Evolutionary conservation across 2,113 vertebrate genomes (phyloP).

Genomic region (Carassius gibelio): DNA sequence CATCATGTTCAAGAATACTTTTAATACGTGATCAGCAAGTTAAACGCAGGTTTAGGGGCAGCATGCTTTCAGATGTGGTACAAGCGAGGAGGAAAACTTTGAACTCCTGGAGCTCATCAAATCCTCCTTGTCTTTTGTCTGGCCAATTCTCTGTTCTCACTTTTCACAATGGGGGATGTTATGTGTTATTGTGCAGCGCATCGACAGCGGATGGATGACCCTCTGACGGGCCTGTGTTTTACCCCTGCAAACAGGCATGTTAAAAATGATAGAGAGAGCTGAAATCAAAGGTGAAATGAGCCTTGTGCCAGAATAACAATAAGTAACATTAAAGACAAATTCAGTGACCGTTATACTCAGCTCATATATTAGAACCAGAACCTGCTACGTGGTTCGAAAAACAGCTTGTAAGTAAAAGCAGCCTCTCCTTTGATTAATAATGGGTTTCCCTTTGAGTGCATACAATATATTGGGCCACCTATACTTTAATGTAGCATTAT

Average conservation of each 20-base stretch:
- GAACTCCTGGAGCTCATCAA: slow-evolving; percentile 69
- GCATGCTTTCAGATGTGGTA: slow-evolving; percentile 66
- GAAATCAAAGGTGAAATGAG: slow-evolving; percentile 68
- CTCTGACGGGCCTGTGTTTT: slow-evolving; percentile 67
- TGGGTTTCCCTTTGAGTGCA: slow-evolving; percentile 64
- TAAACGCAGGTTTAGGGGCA: slow-evolving; percentile 60
- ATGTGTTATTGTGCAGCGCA: slow-evolving; percentile 74
- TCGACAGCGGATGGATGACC: slow-evolving; percentile 72
- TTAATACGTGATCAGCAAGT: slow-evolving; percentile 45
- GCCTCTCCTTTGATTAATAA: slow-evolving; percentile 63
- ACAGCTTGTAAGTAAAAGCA: slow-evolving; percentile 59
- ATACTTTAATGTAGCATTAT: slow-evolving; percentile 71
- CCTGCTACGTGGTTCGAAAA: slow-evolving; percentile 58
- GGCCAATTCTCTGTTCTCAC: slow-evolving; percentile 66
- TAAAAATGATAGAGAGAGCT: slow-evolving; percentile 56
- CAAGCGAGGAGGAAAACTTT: slow-evolving; percentile 38
- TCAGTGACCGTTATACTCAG: slow-evolving; percentile 67
- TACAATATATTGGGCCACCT: slow-evolving; percentile 64
- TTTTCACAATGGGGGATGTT: slow-evolving; percentile 71
- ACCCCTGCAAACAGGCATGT: slow-evolving; percentile 59
- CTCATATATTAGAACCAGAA: slow-evolving; percentile 75
- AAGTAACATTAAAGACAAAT: slow-evolving; percentile 63
- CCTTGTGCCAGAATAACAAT: slow-evolving; percentile 61
- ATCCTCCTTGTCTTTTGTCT: slow-evolving; percentile 61
- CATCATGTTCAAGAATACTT: slow-evolving; percentile 52